Evolutionary conservation across 2,113 vertebrate genomes (phyloP), one percentile per base, ranked within the genome.

Genomic region (Tetraodon nigroviridis): DNA sequence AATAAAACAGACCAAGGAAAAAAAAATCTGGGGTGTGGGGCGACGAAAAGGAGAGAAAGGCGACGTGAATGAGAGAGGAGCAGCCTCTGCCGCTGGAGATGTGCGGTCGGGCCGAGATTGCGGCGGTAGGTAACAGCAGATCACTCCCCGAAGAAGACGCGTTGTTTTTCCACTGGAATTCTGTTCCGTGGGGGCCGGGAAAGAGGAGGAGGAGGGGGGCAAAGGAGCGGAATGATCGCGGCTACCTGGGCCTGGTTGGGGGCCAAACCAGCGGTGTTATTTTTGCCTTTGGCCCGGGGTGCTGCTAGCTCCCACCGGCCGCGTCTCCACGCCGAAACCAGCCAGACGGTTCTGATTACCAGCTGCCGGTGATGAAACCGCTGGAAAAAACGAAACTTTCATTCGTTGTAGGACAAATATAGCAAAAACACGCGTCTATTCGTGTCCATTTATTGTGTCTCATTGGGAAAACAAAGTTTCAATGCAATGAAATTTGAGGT

Each of bases 81-180:
- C 66, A 76, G 62, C 62, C 62, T 53, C 58, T 57, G 74, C 63
- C 53, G 70, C 48, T 54, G 77, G 88, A 85, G 83, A 90, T 90
- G 89, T 73, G 85, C 81, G 70, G 74, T 77, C 64, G 82, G 84
- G 84, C 87, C 83, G 90, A 88, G 87, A 90, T 90, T 88, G 83
- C 84, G 70, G 79, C 76, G 83, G 82, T 86, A 77, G 75, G 83
- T 78, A 75, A 46, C 62, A 52, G 69, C 58, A 67, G 75, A 19
- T 60, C 63, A 75, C 21, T 61, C 58, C 63, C 71, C 7, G 19
- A 41, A 55, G 52, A 62, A 63, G 71, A 75, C 73, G 76, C 64
- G 83, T 79, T 71, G 74, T 80, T 83, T 74, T 74, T 78, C 51
- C 44, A 46, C 6, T 74, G 69, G 46, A 22, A 52, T 71, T 73